Conservation (phyloP, 1,140 invertebrate genomes). For the Drosophila grimshawi region DNA sequence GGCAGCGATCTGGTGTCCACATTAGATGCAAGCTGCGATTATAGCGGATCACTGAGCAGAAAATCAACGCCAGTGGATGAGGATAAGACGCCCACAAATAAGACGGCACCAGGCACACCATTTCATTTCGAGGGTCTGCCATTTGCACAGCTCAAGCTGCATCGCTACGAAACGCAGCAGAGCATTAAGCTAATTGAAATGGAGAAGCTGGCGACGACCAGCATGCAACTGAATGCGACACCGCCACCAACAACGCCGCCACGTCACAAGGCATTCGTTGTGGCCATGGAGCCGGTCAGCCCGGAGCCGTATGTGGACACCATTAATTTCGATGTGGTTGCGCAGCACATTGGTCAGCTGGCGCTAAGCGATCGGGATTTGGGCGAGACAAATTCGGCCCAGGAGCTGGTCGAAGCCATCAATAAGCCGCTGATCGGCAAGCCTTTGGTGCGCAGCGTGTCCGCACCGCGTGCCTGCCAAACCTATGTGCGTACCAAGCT, state of each 20-base stretch:
- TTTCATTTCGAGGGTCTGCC: slow-evolving; percentile 63
- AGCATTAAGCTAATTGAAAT: slow-evolving; percentile 76
- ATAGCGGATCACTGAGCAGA: slow-evolving; percentile 17
- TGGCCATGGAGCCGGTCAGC: slow-evolving; percentile 68
- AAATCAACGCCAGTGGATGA: slow-evolving; percentile 52
- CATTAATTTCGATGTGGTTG: slow-evolving; percentile 71
- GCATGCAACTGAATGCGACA: slow-evolving; percentile 45
- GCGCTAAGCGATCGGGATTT: slow-evolving; percentile 56
- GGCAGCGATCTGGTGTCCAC: slow-evolving; percentile 81
- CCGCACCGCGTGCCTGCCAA: slow-evolving; percentile 61
- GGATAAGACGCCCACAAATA: slow-evolving; percentile 76
- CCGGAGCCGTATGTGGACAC: slow-evolving; percentile 61
- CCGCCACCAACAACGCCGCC: slow-evolving; percentile 27
- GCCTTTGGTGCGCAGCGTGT: slow-evolving; percentile 69
- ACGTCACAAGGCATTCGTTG: slow-evolving; percentile 66
- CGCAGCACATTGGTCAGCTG: slow-evolving; percentile 66
- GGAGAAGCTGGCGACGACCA: slow-evolving; percentile 73
- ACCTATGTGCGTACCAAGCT: slow-evolving; percentile 75
- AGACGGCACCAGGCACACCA: slow-evolving; percentile 49
- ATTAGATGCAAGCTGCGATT: slow-evolving; percentile 69
- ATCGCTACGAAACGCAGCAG: slow-evolving; percentile 58
- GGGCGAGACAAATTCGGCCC: slow-evolving; percentile 12
- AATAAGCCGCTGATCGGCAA: slow-evolving; percentile 75
- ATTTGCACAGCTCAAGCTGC: slow-evolving; percentile 61
- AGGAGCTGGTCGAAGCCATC: slow-evolving; percentile 65